Percentiles rank a stretch among this genome's conserved stretches.
phyloP scores from a whole-genome alignment of 1,140 invertebrate species.

The Dendrolimus kikuchii region DNA sequence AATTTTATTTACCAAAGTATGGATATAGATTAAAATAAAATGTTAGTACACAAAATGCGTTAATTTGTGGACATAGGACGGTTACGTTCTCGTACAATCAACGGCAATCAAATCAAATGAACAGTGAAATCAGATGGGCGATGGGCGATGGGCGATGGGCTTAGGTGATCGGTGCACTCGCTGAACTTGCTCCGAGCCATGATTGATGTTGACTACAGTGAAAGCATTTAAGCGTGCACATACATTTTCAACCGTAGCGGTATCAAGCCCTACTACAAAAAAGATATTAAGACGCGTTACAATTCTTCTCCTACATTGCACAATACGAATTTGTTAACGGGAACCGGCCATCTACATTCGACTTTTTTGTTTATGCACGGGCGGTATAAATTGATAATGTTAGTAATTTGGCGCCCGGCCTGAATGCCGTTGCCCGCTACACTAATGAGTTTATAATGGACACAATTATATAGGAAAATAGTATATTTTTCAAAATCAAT shows the following conservation, averaged over 20 bases:
- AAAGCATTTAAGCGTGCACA: conserved; percentile 44
- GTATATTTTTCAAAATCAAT: conserved; percentile 64
- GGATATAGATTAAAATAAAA: too few species aligned
- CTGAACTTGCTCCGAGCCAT: conserved; percentile 17
- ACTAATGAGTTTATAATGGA: conserved; percentile 71
- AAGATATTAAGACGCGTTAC: conserved; percentile 50
- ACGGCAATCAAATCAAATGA: too few species aligned
- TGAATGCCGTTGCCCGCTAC: conserved; percentile 64
- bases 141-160: too few species aligned
- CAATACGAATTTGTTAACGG: conserved; percentile 70
- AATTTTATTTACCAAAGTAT: conserved; percentile 11
- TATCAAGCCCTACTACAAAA: conserved; percentile 50
- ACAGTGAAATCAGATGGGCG: too few species aligned
- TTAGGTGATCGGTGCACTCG: conserved; percentile 2
- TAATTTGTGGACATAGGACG: too few species aligned
- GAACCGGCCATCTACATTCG: conserved; percentile 62
- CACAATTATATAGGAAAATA: conserved; percentile 59
- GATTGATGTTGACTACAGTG: conserved; percentile 46
- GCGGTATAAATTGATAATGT: conserved; percentile 68
- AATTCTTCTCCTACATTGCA: conserved; percentile 69
- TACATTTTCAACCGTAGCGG: conserved; percentile 41
- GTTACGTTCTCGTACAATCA: too few species aligned
- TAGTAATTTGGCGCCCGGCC: conserved; percentile 63
- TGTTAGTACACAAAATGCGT: too few species aligned
- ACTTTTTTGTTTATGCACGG: conserved; percentile 66